Percentiles rank a stretch among this genome's conserved stretches.
Conservation (phyloP, 2,888 invertebrate genomes). For the Latrodectus hesperus region DNA sequence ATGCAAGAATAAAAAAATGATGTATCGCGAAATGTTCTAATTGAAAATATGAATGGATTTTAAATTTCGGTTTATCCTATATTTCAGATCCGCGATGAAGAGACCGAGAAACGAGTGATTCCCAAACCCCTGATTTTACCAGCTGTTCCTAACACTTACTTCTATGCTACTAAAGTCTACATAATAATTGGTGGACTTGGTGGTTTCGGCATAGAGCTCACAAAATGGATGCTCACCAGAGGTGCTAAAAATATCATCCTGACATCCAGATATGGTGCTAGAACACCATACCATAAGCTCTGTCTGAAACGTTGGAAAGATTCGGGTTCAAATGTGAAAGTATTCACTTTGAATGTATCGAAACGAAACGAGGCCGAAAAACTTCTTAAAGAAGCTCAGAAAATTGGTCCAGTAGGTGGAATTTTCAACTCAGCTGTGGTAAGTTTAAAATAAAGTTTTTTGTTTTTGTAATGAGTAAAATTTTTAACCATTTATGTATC, state of each 20-base stretch:
- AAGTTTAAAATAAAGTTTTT: conserved; percentile 69
- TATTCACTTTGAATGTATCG: conserved; percentile 84
- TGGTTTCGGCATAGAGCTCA: conserved; percentile 96
- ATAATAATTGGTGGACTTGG: conserved; percentile 86
- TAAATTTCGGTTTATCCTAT: neutral
- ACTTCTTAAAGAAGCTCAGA: conserved; percentile 81
- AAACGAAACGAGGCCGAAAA: conserved; percentile 82
- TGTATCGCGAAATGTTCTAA: too few species aligned
- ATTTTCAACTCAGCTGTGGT: conserved; percentile 96
- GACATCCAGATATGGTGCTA: conserved; percentile 91
- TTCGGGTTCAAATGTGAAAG: conserved; percentile 82
- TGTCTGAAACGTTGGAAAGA: conserved; percentile 81
- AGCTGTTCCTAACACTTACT: conserved; percentile 89
- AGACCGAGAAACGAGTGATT: conserved; percentile 75
- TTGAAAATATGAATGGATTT: too few species aligned
- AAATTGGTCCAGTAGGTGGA: conserved; percentile 85
- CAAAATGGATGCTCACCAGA: conserved; percentile 89
- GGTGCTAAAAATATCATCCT: conserved; percentile 90
- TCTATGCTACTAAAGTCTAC: conserved; percentile 78
- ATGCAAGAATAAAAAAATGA: too few species aligned
- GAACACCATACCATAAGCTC: conserved; percentile 92
- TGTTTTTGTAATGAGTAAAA: too few species aligned
- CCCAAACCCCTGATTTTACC: conserved; percentile 77
- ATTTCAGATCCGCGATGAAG: conserved; percentile 85
- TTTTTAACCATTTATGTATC: too few species aligned